These are phyloP conservation scores for Leptogaster cylindrica DNA, from an alignment of 2,888 invertebrate species.

Conservation along the genomic window DNA sequence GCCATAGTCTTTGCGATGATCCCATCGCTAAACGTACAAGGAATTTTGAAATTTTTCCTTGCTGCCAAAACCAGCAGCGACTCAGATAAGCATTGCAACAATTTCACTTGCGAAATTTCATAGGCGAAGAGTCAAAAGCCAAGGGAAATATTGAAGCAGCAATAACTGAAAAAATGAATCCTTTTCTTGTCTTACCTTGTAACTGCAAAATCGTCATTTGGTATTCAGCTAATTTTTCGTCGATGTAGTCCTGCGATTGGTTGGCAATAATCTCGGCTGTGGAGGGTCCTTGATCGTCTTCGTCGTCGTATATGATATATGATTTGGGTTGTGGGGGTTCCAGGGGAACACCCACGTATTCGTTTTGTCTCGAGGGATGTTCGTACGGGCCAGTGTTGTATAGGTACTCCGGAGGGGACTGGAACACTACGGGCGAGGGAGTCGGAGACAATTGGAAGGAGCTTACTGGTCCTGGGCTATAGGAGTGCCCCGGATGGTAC, in stretches of 20 bases:
- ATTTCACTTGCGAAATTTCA: no score
- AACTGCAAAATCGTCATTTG: constrained; percentile 89
- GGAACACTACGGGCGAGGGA: constrained; percentile 68
- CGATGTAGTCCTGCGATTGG: constrained; percentile 93
- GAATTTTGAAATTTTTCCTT: no score
- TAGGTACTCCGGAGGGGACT: constrained; percentile 68
- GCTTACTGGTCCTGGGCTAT: constrained; percentile 55
- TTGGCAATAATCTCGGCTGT: constrained; percentile 92
- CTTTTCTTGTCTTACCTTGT: constrained; percentile 89
- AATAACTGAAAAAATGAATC: no score
- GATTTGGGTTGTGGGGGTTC: constrained; percentile 74
- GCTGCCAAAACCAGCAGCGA: no score
- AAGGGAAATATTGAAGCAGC: no score
- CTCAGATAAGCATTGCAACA: no score
- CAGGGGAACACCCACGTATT: constrained; percentile 77
- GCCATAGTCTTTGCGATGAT: no score
- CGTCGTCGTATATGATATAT: constrained; percentile 68
- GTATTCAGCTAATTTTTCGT: constrained; percentile 92
- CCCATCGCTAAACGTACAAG: no score
- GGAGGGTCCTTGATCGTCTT: constrained; percentile 80
- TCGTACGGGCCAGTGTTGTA: constrained; percentile 53
- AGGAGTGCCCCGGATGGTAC: constrained; percentile 61
- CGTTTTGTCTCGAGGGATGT: constrained; percentile 63
- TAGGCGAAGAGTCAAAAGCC: no score
- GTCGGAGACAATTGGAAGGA: constrained; percentile 64